Evolutionary conservation across 2,113 vertebrate genomes (phyloP).

Genomic region (Melanotaenia duboulayi): DNA sequence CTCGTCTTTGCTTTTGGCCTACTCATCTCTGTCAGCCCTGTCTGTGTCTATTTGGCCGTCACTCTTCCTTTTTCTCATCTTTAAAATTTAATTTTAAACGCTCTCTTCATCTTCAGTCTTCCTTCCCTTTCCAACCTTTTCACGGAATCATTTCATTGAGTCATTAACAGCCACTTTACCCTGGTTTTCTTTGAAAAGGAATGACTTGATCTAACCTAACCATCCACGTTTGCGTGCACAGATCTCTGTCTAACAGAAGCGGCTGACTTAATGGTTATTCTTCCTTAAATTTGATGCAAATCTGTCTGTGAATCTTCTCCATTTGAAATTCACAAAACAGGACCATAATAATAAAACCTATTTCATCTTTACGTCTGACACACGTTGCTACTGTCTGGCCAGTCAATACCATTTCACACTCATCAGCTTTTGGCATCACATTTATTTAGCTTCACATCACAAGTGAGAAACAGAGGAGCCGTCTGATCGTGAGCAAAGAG

Average conservation of each 20-base stretch:
- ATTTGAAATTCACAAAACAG: constrained; percentile 17
- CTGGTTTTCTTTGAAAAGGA: background rate
- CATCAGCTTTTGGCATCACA: constrained; percentile 54
- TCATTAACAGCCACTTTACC: constrained; percentile 34
- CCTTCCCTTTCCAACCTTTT: background rate
- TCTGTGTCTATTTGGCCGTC: background rate
- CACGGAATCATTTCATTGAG: constrained; percentile 13
- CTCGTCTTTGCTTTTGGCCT: constrained; percentile 7
- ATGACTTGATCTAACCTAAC: background rate
- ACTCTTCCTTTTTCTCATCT: background rate
- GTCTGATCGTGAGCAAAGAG: constrained; percentile 59
- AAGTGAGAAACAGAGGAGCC: constrained; percentile 49
- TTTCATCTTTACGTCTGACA: constrained; percentile 24
- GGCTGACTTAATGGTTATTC: background rate
- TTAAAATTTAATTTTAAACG: background rate
- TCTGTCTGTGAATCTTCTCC: background rate
- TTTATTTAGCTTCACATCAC: constrained; percentile 42
- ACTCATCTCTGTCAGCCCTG: constrained; percentile 20
- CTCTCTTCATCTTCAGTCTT: background rate
- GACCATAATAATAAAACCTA: constrained; percentile 11
- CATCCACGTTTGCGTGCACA: background rate
- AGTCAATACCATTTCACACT: constrained; percentile 54
- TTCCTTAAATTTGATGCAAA: background rate
- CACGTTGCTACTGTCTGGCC: constrained; percentile 25
- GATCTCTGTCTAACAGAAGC: background rate